Base-by-base conservation (phyloP, 2,888 invertebrate species). In the Rhodophaea formosa region DNA sequence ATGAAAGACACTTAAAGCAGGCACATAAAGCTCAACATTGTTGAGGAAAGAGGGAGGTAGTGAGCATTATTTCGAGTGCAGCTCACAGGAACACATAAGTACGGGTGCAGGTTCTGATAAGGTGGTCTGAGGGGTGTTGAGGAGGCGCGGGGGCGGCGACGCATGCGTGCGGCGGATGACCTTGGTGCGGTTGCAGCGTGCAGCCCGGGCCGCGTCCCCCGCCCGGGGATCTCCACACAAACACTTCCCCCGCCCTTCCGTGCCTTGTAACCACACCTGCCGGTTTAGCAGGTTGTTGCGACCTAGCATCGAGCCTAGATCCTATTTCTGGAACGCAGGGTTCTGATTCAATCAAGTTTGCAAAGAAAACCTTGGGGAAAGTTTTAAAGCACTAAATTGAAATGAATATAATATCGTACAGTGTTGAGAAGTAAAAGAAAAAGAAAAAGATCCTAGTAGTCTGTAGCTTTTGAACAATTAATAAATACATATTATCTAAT, bases 141-240 rank as follows among this genome's bases (percentile, higher is more conserved):
- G 46, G 62, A 64, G 62, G 62, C 61, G 64, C 68, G 68, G 68
- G 67, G 69, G 64, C 71, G 67, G 71, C 70, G 75, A 78, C 88
- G 90, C 90, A 89, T 88, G 89, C 88, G 89, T 84, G 86, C 84
- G 79, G 70, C 80, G 83, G 79, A 80, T 88, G 88, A 88, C 88
- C 88, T 90, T 90, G 89, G 83, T 76, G 84, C 84, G 86, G 84
- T 51, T 89, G 89, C 90, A 89, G 82, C 88, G 85, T 88, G 89
- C 87, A 86, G 80, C 79, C 80, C 79, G 79, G 71, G 67, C 71
- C 67, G 64, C 57, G 62, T 59, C 64, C 67, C 64, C 63, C 70
- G 43, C 70, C 73, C 75, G 76, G 79, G 68, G 76, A 73, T 79
- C 76, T 79, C 69, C 66, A 64, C 66, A 69, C 75, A 65, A 70